phyloP scores from a whole-genome alignment of 2,797 vertebrate species.

The Loriculus beryllinus region DNA sequence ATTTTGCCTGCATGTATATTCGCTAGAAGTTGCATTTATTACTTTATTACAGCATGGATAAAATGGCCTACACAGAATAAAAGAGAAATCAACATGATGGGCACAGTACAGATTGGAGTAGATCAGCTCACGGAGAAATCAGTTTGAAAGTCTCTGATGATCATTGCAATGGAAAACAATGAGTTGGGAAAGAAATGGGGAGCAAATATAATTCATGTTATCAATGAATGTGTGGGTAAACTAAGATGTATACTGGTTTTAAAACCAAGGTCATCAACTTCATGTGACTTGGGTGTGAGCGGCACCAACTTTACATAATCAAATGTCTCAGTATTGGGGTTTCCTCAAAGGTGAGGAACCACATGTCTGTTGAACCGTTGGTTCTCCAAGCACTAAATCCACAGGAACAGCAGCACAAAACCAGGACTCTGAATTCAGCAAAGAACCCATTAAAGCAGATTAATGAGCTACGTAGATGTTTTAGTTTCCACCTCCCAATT shows the following conservation, averaged over 20 bases:
- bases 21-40: not conserved
- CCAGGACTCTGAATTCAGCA: not conserved
- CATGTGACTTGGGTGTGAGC: not conserved
- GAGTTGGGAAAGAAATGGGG: not conserved
- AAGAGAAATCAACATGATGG: not conserved
- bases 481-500: not conserved
- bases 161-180: not conserved
- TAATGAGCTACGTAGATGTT: not conserved
- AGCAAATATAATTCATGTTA: not conserved
- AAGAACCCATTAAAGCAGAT: not conserved
- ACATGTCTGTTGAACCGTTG: not conserved
- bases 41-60: not conserved
- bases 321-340: not conserved
- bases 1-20: not conserved
- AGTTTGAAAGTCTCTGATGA: not conserved
- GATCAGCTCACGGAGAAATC: not conserved
- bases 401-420: not conserved
- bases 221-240: not conserved
- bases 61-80: not conserved
- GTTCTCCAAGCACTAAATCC: not conserved
- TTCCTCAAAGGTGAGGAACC: not conserved
- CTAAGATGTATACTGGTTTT: not conserved
- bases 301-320: not conserved
- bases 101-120: not conserved
- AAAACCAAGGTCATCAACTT: not conserved